Percentiles rank a stretch among this genome's conserved stretches.
Evolutionary conservation across 1,140 invertebrate genomes (phyloP).

Genomic region (Drosophila sturtevanti): DNA sequence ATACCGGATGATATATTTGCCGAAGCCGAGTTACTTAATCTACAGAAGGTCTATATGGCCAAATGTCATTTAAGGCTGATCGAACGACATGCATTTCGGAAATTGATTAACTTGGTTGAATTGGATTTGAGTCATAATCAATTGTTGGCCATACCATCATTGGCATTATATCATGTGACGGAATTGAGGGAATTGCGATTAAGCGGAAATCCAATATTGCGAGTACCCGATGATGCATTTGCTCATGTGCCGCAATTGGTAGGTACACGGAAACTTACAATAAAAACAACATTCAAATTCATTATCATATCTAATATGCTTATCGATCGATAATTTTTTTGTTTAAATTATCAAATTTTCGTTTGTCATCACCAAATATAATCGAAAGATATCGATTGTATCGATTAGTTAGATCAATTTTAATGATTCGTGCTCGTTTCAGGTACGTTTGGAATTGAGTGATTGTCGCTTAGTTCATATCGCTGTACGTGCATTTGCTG

Average conservation of each 20-base stretch:
- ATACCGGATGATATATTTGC: constrained; percentile 89
- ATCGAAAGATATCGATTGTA: not conserved
- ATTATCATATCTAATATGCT: too few relatives aligned
- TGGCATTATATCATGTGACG: constrained; percentile 87
- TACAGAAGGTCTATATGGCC: constrained; percentile 90
- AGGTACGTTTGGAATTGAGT: constrained; percentile 87
- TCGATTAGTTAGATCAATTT: not conserved
- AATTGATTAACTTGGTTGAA: constrained; percentile 90
- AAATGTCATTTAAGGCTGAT: constrained; percentile 86
- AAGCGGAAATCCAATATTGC: constrained; percentile 88
- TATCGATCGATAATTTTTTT: too few relatives aligned
- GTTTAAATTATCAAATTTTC: too few relatives aligned
- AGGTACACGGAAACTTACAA: not conserved
- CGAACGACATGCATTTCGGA: constrained; percentile 87
- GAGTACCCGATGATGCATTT: constrained; percentile 88
- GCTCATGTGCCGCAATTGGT: constrained; percentile 86
- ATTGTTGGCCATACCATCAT: constrained; percentile 87
- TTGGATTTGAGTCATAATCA: constrained; percentile 90
- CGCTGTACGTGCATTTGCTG: constrained; percentile 88
- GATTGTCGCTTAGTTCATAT: constrained; percentile 87
- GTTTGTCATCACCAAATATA: too few relatives aligned
- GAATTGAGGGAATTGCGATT: constrained; percentile 90
- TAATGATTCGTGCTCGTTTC: not conserved
- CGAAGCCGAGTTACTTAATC: constrained; percentile 88
- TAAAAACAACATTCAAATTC: too few relatives aligned